Conservation (phyloP, 2,888 invertebrate species). For the Fragum whitleyi region DNA sequence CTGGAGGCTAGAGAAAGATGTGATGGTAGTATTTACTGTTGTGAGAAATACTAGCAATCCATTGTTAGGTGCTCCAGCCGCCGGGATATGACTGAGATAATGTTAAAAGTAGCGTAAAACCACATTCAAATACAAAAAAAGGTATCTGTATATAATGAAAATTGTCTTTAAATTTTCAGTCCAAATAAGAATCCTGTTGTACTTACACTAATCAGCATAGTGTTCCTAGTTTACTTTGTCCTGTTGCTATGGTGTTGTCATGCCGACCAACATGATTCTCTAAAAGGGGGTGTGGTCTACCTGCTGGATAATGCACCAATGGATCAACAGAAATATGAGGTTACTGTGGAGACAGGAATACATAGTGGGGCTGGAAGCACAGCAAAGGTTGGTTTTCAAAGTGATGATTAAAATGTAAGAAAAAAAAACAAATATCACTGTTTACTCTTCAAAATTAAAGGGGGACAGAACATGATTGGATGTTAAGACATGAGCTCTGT, state of each 20-base stretch:
- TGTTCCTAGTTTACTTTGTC: conserved; percentile 76
- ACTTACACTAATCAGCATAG: conserved; percentile 71
- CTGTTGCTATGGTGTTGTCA: conserved; percentile 75
- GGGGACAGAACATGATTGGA: too few species aligned
- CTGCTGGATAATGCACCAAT: conserved; percentile 81
- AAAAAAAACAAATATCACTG: neutral
- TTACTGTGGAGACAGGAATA: conserved; percentile 84
- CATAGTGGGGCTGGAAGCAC: conserved; percentile 83
- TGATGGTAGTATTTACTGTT: too few species aligned
- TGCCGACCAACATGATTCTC: conserved; percentile 76
- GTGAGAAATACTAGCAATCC: too few species aligned
- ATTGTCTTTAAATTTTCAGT: neutral
- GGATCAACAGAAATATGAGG: conserved; percentile 83
- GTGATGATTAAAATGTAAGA: neutral
- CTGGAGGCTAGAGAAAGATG: too few species aligned
- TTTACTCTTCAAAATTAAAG: too few species aligned
- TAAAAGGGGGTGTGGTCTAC: conserved; percentile 78
- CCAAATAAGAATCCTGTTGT: conserved; percentile 74
- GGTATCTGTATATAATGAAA: too few species aligned
- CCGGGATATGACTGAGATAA: too few species aligned
- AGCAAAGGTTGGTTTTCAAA: conserved; percentile 78
- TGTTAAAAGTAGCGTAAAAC: too few species aligned
- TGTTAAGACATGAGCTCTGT: too few species aligned
- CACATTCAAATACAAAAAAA: too few species aligned
- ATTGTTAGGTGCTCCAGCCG: too few species aligned